Conservation (phyloP, 2,797 vertebrate genomes). For the Neostethus bicornis region DNA sequence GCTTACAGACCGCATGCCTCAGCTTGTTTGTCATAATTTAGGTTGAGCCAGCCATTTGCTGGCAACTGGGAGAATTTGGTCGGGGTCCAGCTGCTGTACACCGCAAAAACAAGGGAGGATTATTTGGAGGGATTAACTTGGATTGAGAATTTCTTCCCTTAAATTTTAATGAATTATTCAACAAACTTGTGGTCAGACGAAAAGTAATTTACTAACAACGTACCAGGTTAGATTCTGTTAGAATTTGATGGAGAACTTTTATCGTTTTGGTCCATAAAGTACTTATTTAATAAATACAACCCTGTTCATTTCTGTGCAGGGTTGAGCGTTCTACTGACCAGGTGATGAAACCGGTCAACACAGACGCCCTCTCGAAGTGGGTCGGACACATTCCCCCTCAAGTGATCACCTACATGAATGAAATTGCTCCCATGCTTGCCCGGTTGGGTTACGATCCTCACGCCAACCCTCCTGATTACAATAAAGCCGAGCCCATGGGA, state of each 20-base stretch:
- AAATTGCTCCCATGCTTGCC: constrained; percentile 93
- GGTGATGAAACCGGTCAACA: constrained; percentile 96
- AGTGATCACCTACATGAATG: constrained; percentile 91
- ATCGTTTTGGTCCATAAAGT: no score
- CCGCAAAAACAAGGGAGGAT: constrained; percentile 22
- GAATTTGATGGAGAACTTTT: no score
- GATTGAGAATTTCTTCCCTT: constrained; percentile 35
- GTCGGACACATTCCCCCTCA: constrained; percentile 91
- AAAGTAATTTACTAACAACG: no score
- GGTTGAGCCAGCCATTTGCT: constrained; percentile 16
- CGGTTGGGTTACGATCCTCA: constrained; percentile 92
- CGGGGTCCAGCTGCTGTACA: constrained; percentile 17
- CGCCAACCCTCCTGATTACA: constrained; percentile 93
- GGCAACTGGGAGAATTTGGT: constrained; percentile 39
- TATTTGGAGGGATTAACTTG: constrained; percentile 39
- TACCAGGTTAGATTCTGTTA: no score
- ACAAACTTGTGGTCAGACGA: no score
- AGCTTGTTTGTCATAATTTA: constrained; percentile 22
- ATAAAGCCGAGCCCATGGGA: constrained; percentile 76
- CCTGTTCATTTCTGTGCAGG: constrained; percentile 72
- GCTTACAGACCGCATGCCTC: constrained; percentile 19
- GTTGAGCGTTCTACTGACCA: constrained; percentile 96
- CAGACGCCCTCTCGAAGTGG: constrained; percentile 93
- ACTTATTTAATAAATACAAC: no score
- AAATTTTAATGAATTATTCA: constrained; percentile 44